Evolutionary conservation across 1,140 invertebrate species (phyloP), one percentile per base, ranked within the genome.

Genomic region (Dinothrombium tinctorium): DNA sequence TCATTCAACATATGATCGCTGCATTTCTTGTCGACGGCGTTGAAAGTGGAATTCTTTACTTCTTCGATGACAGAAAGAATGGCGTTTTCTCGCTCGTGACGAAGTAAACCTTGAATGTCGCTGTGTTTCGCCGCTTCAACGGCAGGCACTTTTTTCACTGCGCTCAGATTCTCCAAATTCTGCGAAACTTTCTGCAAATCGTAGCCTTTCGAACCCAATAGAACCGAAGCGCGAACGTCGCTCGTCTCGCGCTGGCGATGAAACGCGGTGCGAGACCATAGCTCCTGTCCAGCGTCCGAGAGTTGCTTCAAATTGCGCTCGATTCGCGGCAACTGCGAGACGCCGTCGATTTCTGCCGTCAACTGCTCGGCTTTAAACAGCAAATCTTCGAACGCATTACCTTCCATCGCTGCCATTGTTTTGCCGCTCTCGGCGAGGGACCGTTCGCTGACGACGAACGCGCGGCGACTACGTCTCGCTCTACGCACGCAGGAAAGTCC

Each of bases 81-180:
- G 17, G 81, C 80, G 70, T 87, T 92, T 62, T 90, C 79, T 40
- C 79, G 72, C 63, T 92, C 84, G 69, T 89, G 89, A 58, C 73
- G 74, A 3, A 95, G 59, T 58, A 77, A 92, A 50, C 73, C 80
- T 51, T 59, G 53, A 43, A 61, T 76, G 61, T 92, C 83, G 21
- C 22, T 25, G 5, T 20, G 77, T 78, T 53, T 89, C 81, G 35
- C 72, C 69, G 28, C 84, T 38, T 45, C 41, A 23, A 42, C 31
- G n/a, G 28, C 24, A 4, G 43, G 17, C 80, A 60, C 86, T n/a
- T n/a, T n/a, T n/a, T n/a, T n/a, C 5, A 55, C 51, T 4, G 80
- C 68, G 56, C 74, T 87, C 1, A 94, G 62, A 2, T 74, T 72
- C 59, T 86, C 83, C 14, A 95, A 61, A 54, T 86, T 84, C 51